Base-by-base conservation (phyloP, 1,140 invertebrate genomes). In the Calephelis nemesis region DNA sequence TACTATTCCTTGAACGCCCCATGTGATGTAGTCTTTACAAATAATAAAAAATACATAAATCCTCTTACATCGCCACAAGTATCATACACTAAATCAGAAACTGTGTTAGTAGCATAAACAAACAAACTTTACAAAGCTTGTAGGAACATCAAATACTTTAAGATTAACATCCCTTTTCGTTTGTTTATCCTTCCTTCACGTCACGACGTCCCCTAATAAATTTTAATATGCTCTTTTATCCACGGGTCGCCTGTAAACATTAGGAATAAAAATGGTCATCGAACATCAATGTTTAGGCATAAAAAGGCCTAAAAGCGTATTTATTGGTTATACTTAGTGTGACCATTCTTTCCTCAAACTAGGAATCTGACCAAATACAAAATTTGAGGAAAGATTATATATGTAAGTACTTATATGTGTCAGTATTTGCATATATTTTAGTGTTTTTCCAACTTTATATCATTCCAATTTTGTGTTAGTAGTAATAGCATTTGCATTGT, bases 181-280 rank as follows among this genome's bases (percentile, higher is more conserved):
- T 76, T 84, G 79, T 79, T 78, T 79, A 79, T 68, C 65, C 62
- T 73, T 74, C 69, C 63, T 73, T 58, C 52, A 30, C 15, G 52
- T 73, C 58, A 72, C 67, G 73, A 78, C 74, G 78, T 78, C 76
- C 74, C 73, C 71, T 79, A 80, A 84, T 87, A 83, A 81, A 87
- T 82, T 85, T 85, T 85, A 82, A 84, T 87, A 79, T 72, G 73
- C 63, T 71, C 73, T 77, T 84, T 87, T 83, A 84, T 86, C 67
- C 79, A 70, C 70, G 50, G 54, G 63, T 62, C 68, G 15, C 69
- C 67, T 68, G 70, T 76, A 79, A 82, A 77, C 66, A 68, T 72
- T 69, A 70, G 63, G 60, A 62, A 65, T 67, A 63, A 65, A 72
- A 69, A 52, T 49, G 64, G 64, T 54, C 49, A 66, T 54, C 49